A percentile compares a stretch with the other conserved stretches of the same genome.
phyloP scores from a whole-genome alignment of 1,140 invertebrate genomes.

The Microplitis mediator region DNA sequence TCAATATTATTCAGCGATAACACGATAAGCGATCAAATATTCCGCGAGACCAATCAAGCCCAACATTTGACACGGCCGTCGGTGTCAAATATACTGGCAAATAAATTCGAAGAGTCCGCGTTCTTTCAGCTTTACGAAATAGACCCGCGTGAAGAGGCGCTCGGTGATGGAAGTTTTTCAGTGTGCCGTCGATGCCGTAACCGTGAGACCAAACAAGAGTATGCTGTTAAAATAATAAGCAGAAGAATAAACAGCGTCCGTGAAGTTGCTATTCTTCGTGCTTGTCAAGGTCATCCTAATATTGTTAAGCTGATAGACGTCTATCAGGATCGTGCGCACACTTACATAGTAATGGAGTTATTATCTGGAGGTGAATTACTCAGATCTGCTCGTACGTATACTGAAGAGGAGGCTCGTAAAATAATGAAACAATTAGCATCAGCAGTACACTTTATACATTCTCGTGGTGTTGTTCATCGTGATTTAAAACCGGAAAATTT shows the following conservation, averaged over 20 bases:
- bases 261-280: slow-evolving; percentile 79
- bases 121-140: slow-evolving; percentile 89
- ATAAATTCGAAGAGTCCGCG: slow-evolving; percentile 72
- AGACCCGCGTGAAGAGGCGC: slow-evolving; percentile 68
- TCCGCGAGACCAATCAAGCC: slow-evolving; percentile 43
- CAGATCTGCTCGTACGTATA: slow-evolving; percentile 71
- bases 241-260: slow-evolving; percentile 75
- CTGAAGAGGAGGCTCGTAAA: slow-evolving; percentile 70
- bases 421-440: slow-evolving; percentile 80
- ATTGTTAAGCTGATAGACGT: slow-evolving; percentile 87
- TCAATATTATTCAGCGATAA: slow-evolving; percentile 89
- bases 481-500: slow-evolving; percentile 93
- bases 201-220: slow-evolving; percentile 73
- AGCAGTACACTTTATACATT: slow-evolving; percentile 84
- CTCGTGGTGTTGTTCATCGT: slow-evolving; percentile 80
- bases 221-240: slow-evolving; percentile 90
- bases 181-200: slow-evolving; percentile 86
- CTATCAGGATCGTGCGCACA: slow-evolving; percentile 78
- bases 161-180: slow-evolving; percentile 90
- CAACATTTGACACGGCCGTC: slow-evolving; percentile 27
- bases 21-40: slow-evolving; percentile 76
- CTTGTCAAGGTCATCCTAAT: slow-evolving; percentile 86
- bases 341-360: slow-evolving; percentile 87
- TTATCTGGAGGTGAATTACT: slow-evolving; percentile 89
- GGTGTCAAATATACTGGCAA: slow-evolving; percentile 35